Evolutionary conservation across 2,888 invertebrate species (phyloP).

Genomic region (Balanococcus diminutus): DNA sequence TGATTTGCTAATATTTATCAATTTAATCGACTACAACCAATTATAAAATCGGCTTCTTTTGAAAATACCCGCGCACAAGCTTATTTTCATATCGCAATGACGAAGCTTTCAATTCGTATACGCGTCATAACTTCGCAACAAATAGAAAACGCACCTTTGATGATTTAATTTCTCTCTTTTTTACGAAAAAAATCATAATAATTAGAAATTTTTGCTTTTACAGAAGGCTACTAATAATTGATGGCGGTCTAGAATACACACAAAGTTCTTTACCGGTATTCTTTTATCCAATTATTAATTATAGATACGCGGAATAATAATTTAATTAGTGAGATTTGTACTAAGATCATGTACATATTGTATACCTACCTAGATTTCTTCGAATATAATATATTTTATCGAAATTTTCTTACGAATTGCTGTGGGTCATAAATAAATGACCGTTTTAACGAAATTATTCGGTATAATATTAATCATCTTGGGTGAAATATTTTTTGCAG

Average conservation of each 20-base stretch:
- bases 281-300: neutral
- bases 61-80: neutral
- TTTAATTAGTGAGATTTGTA: neutral
- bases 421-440: neutral
- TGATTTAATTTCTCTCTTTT: neutral
- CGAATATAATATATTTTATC: neutral
- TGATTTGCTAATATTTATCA: neutral
- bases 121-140: too few species aligned
- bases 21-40: neutral
- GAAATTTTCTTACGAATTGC: neutral
- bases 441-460: neutral
- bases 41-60: neutral
- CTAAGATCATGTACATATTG: too few species aligned
- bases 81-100: neutral
- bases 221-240: too few species aligned
- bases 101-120: too few species aligned
- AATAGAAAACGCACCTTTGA: too few species aligned
- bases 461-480: neutral
- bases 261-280: neutral
- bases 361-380: neutral
- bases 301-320: neutral
- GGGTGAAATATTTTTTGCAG: neutral
- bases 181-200: neutral
- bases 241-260: neutral
- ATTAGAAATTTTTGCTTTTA: neutral